A percentile compares a stretch with the other conserved stretches of the same genome.
These are phyloP conservation scores for Scaptomyza tumidula DNA, from an alignment of 2,888 invertebrate species.

Conservation along the genomic window DNA sequence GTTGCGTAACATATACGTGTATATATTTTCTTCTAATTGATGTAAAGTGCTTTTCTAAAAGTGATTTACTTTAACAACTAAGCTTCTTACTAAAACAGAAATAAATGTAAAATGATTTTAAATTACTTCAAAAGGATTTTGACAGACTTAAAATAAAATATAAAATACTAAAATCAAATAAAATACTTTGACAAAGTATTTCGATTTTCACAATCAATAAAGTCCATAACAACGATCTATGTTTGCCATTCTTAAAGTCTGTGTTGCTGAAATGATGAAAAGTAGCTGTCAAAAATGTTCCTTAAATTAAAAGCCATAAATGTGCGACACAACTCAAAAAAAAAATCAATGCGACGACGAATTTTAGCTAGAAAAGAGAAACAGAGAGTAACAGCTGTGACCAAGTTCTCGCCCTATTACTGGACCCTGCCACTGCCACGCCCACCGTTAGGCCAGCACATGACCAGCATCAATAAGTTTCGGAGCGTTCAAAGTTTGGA, in stretches of 20 bases:
- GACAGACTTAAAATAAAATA: not conserved
- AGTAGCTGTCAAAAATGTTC: slow-evolving; percentile 61
- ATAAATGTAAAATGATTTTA: not conserved
- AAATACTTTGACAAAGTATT: too few species aligned
- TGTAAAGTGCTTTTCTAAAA: not conserved
- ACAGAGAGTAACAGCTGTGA: slow-evolving; percentile 50
- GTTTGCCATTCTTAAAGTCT: slow-evolving; percentile 5
- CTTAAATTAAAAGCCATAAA: slow-evolving; percentile 69
- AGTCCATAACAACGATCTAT: slow-evolving; percentile 27
- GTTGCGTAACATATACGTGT: not conserved
- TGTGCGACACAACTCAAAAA: slow-evolving; percentile 40
- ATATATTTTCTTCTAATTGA: not conserved
- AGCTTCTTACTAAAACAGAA: not conserved
- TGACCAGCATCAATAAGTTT: slow-evolving; percentile 76
- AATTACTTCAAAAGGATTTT: not conserved
- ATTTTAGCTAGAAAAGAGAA: slow-evolving; percentile 8
- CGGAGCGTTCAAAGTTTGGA: slow-evolving; percentile 45
- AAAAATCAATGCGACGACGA: slow-evolving; percentile 63
- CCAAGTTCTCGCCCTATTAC: not conserved
- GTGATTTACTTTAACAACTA: not conserved
- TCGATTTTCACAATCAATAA: slow-evolving; percentile 12
- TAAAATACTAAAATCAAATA: too few species aligned
- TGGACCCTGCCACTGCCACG: slow-evolving; percentile 11
- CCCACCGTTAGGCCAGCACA: slow-evolving; percentile 50
- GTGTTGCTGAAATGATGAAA: slow-evolving; percentile 3